Evolutionary conservation across 2,113 vertebrate genomes (phyloP).

Genomic region (Aldabrachelys gigantea): DNA sequence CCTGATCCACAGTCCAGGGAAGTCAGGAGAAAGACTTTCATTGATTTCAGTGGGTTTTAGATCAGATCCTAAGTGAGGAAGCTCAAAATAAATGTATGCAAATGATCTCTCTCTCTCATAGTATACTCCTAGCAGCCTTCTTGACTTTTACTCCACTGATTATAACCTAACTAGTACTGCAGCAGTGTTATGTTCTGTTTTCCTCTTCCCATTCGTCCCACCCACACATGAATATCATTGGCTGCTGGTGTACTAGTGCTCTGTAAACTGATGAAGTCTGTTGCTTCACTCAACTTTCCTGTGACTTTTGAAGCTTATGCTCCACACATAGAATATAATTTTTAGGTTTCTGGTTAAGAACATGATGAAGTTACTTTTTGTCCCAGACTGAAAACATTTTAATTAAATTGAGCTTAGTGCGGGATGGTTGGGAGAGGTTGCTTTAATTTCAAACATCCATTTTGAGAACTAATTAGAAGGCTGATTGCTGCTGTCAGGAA

Average conservation of each 20-base stretch:
- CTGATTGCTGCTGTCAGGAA: neutral
- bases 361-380: conserved; percentile 33
- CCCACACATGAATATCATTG: neutral
- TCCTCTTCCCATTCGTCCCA: conserved; percentile 8
- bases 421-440: neutral
- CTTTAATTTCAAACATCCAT: neutral
- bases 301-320: conserved; percentile 25
- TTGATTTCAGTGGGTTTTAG: neutral
- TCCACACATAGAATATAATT: neutral
- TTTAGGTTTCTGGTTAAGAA: conserved; percentile 2
- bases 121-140: neutral
- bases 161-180: neutral
- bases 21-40: neutral
- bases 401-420: neutral
- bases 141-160: conserved; percentile 1
- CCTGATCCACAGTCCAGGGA: neutral
- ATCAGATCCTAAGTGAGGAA: neutral
- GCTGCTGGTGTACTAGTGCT: conserved; percentile 5
- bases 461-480: neutral
- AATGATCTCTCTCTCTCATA: neutral
- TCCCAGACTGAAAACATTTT: conserved; percentile 1
- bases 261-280: conserved; percentile 27
- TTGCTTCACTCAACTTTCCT: conserved; percentile 25
- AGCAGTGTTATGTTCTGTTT: conserved; percentile 1
- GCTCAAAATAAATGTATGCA: neutral